phyloP scores from a whole-genome alignment of 2,888 invertebrate genomes.

The Phengaris arion region DNA sequence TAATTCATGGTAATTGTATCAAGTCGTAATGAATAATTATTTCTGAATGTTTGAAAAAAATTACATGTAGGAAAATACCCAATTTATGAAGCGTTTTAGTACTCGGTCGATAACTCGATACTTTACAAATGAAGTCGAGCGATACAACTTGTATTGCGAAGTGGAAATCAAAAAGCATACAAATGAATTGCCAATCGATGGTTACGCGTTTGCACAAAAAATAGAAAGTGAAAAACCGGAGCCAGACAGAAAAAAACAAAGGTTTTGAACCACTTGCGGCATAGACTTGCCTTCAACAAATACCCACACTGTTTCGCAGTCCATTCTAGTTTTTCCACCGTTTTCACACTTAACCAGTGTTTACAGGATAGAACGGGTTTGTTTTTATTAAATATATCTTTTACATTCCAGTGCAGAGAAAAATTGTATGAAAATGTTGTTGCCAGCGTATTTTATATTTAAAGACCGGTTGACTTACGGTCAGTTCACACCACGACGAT shows the following conservation, averaged over 20 bases:
- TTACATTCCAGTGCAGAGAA: neutral
- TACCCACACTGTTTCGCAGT: constrained; percentile 9
- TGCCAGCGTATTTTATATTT: no score
- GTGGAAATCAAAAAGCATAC: constrained; percentile 15
- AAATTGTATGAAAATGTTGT: neutral
- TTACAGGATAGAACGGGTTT: neutral
- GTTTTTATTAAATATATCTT: constrained; percentile 3
- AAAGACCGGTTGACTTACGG: no score
- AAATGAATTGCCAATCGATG: constrained; percentile 18
- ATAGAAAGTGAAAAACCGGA: constrained; percentile 12
- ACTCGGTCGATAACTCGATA: neutral
- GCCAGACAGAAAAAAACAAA: constrained; percentile 28
- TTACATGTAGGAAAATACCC: no score
- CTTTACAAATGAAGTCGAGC: neutral
- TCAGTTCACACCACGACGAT: no score
- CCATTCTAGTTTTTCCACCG: constrained; percentile 16
- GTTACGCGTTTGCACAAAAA: constrained; percentile 20
- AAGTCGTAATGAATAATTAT: no score
- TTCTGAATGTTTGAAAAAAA: no score
- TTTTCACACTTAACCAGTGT: neutral
- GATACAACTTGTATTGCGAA: neutral
- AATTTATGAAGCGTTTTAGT: neutral
- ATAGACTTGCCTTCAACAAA: constrained; percentile 23
- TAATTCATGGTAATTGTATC: no score
- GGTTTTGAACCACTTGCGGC: constrained; percentile 16